Evolutionary conservation across 2,113 vertebrate genomes (phyloP).

Genomic region (Antechinus stuartii): DNA sequence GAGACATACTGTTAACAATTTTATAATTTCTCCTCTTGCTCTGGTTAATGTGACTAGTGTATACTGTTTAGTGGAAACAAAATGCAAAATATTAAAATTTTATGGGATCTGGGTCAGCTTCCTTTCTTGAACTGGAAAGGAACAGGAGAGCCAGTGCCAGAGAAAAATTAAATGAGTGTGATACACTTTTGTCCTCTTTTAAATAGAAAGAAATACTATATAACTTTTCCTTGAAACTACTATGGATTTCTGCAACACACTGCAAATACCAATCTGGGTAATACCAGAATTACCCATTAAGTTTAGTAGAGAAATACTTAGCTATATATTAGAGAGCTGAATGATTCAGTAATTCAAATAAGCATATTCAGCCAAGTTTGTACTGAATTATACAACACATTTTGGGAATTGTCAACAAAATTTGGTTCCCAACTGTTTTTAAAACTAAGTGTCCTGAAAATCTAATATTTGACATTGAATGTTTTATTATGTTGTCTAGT

Average conservation of each 20-base stretch:
- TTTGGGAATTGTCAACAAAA: slow-evolving; percentile 52
- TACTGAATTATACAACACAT: slow-evolving; percentile 29
- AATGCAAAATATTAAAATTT: background rate
- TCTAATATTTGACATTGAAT: slow-evolving; percentile 46
- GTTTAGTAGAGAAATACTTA: background rate
- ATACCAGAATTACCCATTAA: background rate
- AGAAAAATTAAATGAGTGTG: background rate
- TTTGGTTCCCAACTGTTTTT: slow-evolving; percentile 50
- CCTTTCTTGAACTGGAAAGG: background rate
- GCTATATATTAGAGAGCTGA: background rate
- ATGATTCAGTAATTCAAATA: slow-evolving; percentile 39
- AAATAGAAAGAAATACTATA: background rate
- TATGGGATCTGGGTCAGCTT: background rate
- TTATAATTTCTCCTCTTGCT: background rate
- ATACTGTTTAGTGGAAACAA: background rate
- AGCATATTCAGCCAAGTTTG: background rate
- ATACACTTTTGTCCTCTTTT: background rate
- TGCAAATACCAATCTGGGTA: slow-evolving; percentile 23
- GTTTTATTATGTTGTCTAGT: slow-evolving; percentile 34
- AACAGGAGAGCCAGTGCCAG: background rate
- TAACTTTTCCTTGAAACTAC: background rate
- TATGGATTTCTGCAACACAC: slow-evolving; percentile 22
- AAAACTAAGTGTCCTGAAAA: slow-evolving; percentile 10
- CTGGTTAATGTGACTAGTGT: background rate
- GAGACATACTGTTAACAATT: background rate